Evolutionary conservation across 2,113 vertebrate genomes (phyloP), one percentile per base, ranked within the genome.

Genomic region (Arizona elegans): DNA sequence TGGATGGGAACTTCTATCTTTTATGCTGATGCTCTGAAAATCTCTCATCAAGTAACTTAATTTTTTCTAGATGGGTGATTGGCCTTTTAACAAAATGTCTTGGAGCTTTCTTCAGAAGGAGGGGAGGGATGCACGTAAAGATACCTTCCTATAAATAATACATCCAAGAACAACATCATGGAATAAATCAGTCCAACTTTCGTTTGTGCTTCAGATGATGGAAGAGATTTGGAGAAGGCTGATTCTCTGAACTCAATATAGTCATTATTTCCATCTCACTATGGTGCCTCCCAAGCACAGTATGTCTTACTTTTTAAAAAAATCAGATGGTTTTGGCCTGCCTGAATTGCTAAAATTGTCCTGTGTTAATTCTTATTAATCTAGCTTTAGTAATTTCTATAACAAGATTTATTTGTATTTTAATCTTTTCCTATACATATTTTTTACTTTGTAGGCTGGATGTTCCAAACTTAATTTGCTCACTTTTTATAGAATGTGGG

Each of bases 21-120:
- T 98, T 97, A 97, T 97, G 97, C 97, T 98, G 97, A 98, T 97
- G 97, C 96, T 95, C 95, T 97, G 96, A 98, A 98, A 98, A 98
- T 96, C 96, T 97, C 97, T 97, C 96, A 96, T 98, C 91, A 96
- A 96, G 96, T 97, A 96, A 95, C 96, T 97, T 95, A 97, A 97
- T 96, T 97, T 96, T 96, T 89, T 94, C 96, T 96, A 95, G 96
- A 95, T 95, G 96, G 94, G 96, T 95, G 96, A 97, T 53, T 90
- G n/a, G 29, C 43, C 26, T 50, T 88, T 87, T 33, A 53, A 65
- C 21, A 90, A 86, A 87, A 96, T 92, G 33, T 96, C 97, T 96
- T 95, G 93, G 93, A 96, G 95, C 95, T 97, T 97, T 97, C 97
- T 97, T 97, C 94, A 87, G 96, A 97, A 91, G 96, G 97, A 96